Conservation (phyloP, 2,797 vertebrate species). For the Perodicticus potto region DNA sequence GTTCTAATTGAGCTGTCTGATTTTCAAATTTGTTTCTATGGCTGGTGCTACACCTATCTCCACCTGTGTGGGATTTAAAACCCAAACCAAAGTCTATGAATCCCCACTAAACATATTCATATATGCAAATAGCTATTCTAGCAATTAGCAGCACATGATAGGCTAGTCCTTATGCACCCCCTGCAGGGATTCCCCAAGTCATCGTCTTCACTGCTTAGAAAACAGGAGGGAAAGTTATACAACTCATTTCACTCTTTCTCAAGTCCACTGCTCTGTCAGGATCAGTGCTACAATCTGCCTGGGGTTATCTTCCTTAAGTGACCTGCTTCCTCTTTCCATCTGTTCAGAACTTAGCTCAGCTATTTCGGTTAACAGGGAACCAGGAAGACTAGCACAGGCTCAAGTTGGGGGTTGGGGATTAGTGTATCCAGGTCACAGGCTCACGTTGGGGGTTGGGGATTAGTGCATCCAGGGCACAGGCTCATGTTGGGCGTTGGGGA, state of each 20-base stretch:
- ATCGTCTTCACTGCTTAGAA: neutral
- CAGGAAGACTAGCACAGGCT: neutral
- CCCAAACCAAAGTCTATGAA: constrained; percentile 66
- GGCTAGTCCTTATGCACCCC: neutral
- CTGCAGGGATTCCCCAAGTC: neutral
- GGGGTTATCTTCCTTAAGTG: constrained; percentile 15
- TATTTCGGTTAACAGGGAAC: neutral
- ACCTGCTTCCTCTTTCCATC: neutral
- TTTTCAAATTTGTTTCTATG: constrained; percentile 65
- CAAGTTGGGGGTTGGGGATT: too few species aligned
- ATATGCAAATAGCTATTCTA: constrained; percentile 59
- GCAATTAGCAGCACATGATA: neutral
- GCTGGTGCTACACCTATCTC: neutral
- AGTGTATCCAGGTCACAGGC: neutral
- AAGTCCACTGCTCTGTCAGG: neutral
- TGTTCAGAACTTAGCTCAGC: neutral
- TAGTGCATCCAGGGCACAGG: neutral
- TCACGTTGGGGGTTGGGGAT: neutral
- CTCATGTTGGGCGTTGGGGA: too few species aligned
- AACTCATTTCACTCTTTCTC: constrained; percentile 32
- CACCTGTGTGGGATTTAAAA: constrained; percentile 60
- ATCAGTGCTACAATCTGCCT: neutral
- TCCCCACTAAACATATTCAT: constrained; percentile 55
- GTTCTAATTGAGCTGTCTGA: constrained; percentile 64
- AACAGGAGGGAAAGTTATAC: neutral